Percentiles rank a stretch among this genome's conserved stretches.
phyloP scores from a whole-genome alignment of 1,140 invertebrate species.

The Melipona quadrifasciata region DNA sequence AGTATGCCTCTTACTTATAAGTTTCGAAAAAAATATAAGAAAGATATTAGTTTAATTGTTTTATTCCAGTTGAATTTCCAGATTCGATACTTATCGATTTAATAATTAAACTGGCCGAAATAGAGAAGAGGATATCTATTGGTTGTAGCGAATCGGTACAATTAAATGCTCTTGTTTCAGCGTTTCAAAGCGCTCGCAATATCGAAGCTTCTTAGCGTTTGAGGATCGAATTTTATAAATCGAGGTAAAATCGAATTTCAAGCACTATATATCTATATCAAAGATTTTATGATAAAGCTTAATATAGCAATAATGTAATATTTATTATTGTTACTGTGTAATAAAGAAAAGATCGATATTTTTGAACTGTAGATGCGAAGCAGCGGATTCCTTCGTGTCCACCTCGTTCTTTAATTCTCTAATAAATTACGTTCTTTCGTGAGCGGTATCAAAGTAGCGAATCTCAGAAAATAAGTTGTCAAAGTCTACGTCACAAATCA shows the following conservation, averaged over 20 bases:
- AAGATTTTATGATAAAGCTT: neutral
- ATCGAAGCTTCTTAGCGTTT: slow-evolving; percentile 66
- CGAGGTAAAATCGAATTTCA: slow-evolving; percentile 10
- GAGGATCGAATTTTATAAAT: neutral
- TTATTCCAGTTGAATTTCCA: slow-evolving; percentile 91
- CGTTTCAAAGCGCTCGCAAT: slow-evolving; percentile 88
- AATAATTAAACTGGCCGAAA: slow-evolving; percentile 90
- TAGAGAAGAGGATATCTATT: slow-evolving; percentile 89
- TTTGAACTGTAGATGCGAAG: neutral
- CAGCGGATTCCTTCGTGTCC: too few relatives aligned
- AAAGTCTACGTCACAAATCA: slow-evolving; percentile 47
- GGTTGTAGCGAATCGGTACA: slow-evolving; percentile 93
- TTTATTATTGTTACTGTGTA: neutral
- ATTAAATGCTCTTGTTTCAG: slow-evolving; percentile 90
- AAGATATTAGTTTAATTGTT: slow-evolving; percentile 25
- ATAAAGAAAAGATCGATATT: slow-evolving; percentile 6
- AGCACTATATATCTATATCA: neutral
- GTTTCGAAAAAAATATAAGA: neutral
- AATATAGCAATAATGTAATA: neutral
- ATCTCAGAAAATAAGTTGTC: slow-evolving; percentile 46
- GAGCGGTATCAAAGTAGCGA: slow-evolving; percentile 36
- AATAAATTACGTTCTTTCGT: slow-evolving; percentile 58
- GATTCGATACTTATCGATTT: slow-evolving; percentile 88
- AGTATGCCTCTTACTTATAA: slow-evolving; percentile 84
- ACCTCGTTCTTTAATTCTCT: neutral